Evolutionary conservation across 2,888 invertebrate genomes (phyloP).

Genomic region (Allolobophora icterica): DNA sequence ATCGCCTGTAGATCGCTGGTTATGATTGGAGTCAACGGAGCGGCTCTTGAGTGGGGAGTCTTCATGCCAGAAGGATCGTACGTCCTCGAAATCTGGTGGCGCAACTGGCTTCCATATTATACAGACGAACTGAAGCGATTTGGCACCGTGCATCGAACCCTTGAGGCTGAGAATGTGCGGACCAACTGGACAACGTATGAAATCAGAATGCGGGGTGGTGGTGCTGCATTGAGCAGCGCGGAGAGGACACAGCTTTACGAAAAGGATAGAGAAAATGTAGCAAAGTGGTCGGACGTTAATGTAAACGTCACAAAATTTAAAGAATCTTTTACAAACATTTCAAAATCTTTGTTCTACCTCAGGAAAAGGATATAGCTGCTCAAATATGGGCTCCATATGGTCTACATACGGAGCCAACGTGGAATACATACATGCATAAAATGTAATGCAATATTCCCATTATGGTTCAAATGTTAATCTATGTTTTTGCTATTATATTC

Average conservation of each 20-base stretch:
- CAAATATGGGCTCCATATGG: no score
- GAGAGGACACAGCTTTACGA: background rate
- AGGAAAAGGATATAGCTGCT: background rate
- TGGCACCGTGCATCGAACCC: slow-evolving; percentile 1
- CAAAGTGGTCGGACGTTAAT: background rate
- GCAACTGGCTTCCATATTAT: background rate
- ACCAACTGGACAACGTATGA: slow-evolving; percentile 11
- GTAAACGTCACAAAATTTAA: background rate
- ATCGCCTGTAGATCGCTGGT: background rate
- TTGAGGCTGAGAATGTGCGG: background rate
- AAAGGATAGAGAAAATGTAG: background rate
- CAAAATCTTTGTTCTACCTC: background rate
- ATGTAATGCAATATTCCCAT: no score
- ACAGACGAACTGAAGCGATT: background rate
- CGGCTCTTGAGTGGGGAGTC: background rate
- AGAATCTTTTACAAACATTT: background rate
- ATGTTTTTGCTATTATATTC: no score
- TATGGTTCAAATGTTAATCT: no score
- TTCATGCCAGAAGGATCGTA: slow-evolving; percentile 14
- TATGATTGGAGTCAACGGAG: slow-evolving; percentile 11
- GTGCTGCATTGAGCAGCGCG: background rate
- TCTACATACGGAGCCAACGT: no score
- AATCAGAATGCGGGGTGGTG: background rate
- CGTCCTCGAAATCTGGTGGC: slow-evolving; percentile 10
- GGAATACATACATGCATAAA: no score